Evolutionary conservation across 1,140 invertebrate species (phyloP).

Genomic region (Heterodera carotae): DNA sequence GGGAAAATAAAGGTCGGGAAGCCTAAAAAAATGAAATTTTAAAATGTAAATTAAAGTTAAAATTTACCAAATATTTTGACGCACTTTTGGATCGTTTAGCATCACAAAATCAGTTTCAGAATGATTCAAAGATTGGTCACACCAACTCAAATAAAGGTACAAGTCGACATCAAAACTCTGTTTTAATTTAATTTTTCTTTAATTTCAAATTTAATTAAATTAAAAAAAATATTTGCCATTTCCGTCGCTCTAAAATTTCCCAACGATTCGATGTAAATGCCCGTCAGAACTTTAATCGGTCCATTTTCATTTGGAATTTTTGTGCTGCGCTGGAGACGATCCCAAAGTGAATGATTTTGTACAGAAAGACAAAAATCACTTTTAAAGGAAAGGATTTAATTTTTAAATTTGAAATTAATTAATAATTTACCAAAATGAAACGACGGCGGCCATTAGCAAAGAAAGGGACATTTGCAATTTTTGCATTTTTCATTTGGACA

Average conservation of each 20-base stretch:
- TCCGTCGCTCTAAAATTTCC: slow-evolving; percentile 45
- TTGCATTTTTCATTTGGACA: too few species aligned
- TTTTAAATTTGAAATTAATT: not conserved
- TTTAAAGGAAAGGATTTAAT: not conserved
- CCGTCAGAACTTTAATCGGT: slow-evolving; percentile 52
- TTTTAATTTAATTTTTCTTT: not conserved
- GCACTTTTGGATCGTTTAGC: slow-evolving; percentile 54
- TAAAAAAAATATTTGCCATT: slow-evolving; percentile 13
- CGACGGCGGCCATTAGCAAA: not conserved
- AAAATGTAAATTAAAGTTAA: slow-evolving; percentile 10
- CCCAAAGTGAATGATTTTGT: slow-evolving; percentile 1
- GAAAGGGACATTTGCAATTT: too few species aligned
- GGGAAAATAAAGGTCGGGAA: slow-evolving; percentile 66
- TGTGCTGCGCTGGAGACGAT: slow-evolving; percentile 39
- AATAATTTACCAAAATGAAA: not conserved
- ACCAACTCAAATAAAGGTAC: slow-evolving; percentile 62
- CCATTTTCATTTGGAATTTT: slow-evolving; percentile 18
- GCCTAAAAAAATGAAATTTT: slow-evolving; percentile 66
- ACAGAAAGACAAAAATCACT: not conserved
- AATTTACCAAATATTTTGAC: slow-evolving; percentile 55
- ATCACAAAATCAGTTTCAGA: slow-evolving; percentile 56
- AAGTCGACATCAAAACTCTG: slow-evolving; percentile 63
- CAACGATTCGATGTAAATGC: slow-evolving; percentile 58
- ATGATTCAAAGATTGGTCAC: slow-evolving; percentile 53
- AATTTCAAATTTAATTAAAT: not conserved